Percentiles rank a stretch among this genome's conserved stretches.
phyloP scores from a whole-genome alignment of 2,888 invertebrate species.

The Ctenicera cuprea region DNA sequence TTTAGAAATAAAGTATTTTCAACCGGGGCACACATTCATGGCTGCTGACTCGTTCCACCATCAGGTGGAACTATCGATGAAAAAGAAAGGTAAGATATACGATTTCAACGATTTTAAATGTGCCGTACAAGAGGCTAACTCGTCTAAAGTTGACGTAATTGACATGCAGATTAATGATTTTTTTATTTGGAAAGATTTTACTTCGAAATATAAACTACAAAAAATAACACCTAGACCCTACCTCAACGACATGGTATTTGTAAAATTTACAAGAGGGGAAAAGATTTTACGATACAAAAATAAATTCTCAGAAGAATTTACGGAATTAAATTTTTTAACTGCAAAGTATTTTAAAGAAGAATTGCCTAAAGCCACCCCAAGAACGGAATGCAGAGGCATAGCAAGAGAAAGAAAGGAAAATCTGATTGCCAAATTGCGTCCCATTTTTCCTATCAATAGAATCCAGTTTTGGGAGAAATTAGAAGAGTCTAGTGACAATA shows the following conservation, averaged over 20 bases:
- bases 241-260: not conserved
- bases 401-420: not conserved
- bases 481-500: not conserved
- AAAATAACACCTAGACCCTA: not conserved
- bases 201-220: too few relatives aligned
- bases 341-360: constrained; percentile 1
- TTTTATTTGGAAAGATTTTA: not conserved
- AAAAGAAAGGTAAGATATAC: not conserved
- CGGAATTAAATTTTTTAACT: not conserved
- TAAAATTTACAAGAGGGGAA: not conserved
- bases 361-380: not conserved
- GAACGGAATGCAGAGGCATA: not conserved
- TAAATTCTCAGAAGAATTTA: constrained; percentile 1
- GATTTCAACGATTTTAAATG: not conserved
- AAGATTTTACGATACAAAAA: not conserved
- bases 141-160: not conserved
- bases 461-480: not conserved
- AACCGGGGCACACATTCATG: constrained; percentile 5
- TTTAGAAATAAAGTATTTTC: constrained; percentile 10
- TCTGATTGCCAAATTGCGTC: not conserved
- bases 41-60: not conserved
- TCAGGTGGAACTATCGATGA: not conserved
- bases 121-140: constrained; percentile 1
- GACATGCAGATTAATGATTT: not conserved
- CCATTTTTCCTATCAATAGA: not conserved